phyloP scores from a whole-genome alignment of 2,797 vertebrate genomes.

The Halcyon badia region DNA sequence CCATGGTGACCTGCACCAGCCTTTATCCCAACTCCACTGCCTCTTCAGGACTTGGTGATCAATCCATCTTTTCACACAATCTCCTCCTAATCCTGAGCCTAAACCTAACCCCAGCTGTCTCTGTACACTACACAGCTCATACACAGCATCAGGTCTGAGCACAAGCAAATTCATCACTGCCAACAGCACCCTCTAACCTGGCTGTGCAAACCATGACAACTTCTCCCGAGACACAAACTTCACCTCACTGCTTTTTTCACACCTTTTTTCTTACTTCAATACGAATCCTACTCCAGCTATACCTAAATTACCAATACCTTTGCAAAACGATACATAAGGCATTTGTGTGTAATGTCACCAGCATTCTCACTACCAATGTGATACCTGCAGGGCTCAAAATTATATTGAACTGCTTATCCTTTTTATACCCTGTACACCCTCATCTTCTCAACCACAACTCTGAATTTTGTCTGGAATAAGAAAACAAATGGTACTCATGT shows the following conservation, averaged over 20 bases:
- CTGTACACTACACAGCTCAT: background rate
- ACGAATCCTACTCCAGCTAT: background rate
- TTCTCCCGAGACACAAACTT: background rate
- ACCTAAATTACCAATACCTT: background rate
- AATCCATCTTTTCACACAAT: background rate
- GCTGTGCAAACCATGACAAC: background rate
- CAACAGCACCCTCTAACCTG: background rate
- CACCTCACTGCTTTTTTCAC: background rate
- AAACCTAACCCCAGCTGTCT: background rate
- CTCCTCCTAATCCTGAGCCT: background rate
- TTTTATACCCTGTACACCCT: background rate
- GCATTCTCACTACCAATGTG: background rate
- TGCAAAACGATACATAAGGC: background rate
- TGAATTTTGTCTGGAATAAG: background rate
- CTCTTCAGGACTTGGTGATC: background rate
- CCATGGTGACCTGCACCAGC: background rate
- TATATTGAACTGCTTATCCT: background rate
- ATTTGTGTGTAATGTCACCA: background rate
- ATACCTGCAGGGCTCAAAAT: background rate
- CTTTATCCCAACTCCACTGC: background rate
- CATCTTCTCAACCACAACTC: background rate
- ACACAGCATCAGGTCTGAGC: background rate
- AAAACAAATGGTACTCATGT: background rate
- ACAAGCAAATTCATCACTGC: background rate
- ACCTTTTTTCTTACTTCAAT: background rate